phyloP scores from a whole-genome alignment of 2,797 vertebrate species.

The Poeciliopsis presidionis region DNA sequence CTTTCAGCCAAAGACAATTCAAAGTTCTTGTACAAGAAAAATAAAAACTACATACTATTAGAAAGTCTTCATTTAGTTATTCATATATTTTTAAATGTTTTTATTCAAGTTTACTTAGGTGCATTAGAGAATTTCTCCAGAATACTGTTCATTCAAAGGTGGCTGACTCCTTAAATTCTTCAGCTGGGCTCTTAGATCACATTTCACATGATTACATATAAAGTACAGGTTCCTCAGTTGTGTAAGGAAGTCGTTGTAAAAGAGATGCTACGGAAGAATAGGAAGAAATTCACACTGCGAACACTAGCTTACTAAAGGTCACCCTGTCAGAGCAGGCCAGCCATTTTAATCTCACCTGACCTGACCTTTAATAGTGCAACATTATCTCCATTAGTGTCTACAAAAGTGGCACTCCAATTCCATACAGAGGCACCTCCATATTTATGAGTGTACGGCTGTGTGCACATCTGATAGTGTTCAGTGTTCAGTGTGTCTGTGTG shows the following conservation, averaged over 20 bases:
- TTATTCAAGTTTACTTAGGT: background rate
- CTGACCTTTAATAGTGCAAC: slow-evolving; percentile 68
- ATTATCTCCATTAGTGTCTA: slow-evolving; percentile 70
- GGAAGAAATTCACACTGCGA: slow-evolving; percentile 51
- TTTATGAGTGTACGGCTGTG: slow-evolving; percentile 30
- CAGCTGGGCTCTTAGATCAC: slow-evolving; percentile 1
- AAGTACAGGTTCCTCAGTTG: slow-evolving; percentile 8
- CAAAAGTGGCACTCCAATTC: slow-evolving; percentile 47
- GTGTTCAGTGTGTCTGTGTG: slow-evolving; percentile 9
- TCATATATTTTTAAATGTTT: background rate
- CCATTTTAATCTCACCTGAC: slow-evolving; percentile 67
- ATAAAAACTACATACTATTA: too few relatives aligned
- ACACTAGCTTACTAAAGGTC: slow-evolving; percentile 76
- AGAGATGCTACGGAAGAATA: slow-evolving; percentile 41
- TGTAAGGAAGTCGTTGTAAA: slow-evolving; percentile 23
- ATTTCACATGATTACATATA: slow-evolving; percentile 24
- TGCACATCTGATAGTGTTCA: slow-evolving; percentile 19
- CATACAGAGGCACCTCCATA: slow-evolving; percentile 24
- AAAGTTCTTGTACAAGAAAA: too few relatives aligned
- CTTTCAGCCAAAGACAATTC: too few relatives aligned
- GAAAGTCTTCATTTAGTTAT: background rate
- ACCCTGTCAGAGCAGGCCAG: slow-evolving; percentile 63
- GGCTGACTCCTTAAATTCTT: slow-evolving; percentile 1
- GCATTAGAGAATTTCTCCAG: background rate
- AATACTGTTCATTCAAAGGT: slow-evolving; percentile 7